Conservation (phyloP, 2,797 vertebrate species). For the Helicolenus hilgendorfi region DNA sequence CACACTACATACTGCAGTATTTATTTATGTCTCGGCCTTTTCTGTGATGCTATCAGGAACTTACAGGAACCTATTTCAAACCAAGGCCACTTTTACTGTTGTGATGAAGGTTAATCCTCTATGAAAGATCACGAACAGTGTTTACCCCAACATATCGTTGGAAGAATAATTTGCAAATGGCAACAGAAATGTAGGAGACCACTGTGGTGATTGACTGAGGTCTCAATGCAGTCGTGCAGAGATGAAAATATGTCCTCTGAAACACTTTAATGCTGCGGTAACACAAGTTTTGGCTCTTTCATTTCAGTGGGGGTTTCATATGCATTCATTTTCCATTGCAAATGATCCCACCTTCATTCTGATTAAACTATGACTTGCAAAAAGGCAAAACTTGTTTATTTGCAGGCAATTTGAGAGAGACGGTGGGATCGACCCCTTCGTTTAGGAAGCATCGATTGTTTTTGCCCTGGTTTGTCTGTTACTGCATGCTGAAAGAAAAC, state of each 20-base stretch:
- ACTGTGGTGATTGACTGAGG: background rate
- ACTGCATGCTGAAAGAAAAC: background rate
- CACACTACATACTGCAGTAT: conserved; percentile 17
- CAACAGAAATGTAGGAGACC: background rate
- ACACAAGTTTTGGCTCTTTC: background rate
- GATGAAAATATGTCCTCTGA: background rate
- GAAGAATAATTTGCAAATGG: background rate
- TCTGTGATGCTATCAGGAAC: conserved; percentile 13
- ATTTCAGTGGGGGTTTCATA: background rate
- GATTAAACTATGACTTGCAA: background rate
- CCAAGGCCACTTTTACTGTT: background rate
- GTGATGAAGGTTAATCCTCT: background rate
- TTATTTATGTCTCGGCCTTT: conserved; percentile 56
- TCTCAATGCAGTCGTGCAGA: background rate
- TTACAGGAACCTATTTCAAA: conserved; percentile 7
- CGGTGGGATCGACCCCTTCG: background rate
- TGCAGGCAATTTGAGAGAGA: background rate
- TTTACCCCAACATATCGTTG: background rate
- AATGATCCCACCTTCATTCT: background rate
- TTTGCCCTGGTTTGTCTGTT: background rate
- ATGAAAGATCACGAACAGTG: background rate
- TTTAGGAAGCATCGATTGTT: conserved; percentile 8
- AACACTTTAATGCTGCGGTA: background rate
- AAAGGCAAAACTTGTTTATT: background rate
- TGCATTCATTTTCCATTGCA: background rate